phyloP scores from a whole-genome alignment of 2,113 vertebrate species.

The Apodemus sylvaticus region DNA sequence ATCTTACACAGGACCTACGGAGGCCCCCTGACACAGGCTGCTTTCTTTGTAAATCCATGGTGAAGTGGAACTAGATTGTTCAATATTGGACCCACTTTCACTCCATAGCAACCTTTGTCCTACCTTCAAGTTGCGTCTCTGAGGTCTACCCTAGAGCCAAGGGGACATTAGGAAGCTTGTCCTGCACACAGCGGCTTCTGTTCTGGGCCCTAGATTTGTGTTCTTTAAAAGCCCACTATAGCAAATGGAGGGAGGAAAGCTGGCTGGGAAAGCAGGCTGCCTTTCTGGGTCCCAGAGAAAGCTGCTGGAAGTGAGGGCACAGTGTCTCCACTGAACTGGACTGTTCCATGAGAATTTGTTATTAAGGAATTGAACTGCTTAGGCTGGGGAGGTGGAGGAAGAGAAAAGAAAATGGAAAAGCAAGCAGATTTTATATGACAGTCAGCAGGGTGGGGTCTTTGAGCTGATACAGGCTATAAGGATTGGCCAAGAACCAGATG shows the following conservation, averaged over 20 bases:
- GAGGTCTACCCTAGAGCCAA: constrained; percentile 7
- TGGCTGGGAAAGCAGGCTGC: background rate
- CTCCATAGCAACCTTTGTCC: constrained; percentile 35
- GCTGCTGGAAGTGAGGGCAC: background rate
- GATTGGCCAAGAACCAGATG: background rate
- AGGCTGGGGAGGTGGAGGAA: background rate
- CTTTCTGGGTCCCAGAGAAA: background rate
- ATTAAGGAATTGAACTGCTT: background rate
- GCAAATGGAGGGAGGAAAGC: background rate
- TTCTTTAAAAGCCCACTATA: background rate
- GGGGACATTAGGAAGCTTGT: constrained; percentile 30
- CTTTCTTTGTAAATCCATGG: background rate
- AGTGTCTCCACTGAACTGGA: background rate
- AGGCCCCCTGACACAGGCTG: background rate
- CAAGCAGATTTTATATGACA: background rate
- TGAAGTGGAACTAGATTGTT: background rate
- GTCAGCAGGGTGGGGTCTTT: background rate
- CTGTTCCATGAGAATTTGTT: background rate
- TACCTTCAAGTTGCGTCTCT: constrained; percentile 37
- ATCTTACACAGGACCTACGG: background rate
- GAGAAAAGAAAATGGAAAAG: background rate
- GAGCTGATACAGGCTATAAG: background rate
- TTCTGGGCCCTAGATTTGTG: background rate
- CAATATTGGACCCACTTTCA: background rate
- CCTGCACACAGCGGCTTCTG: constrained; percentile 30